phyloP scores from a whole-genome alignment of 1,140 invertebrate species.

The Zaprionus capensis region DNA sequence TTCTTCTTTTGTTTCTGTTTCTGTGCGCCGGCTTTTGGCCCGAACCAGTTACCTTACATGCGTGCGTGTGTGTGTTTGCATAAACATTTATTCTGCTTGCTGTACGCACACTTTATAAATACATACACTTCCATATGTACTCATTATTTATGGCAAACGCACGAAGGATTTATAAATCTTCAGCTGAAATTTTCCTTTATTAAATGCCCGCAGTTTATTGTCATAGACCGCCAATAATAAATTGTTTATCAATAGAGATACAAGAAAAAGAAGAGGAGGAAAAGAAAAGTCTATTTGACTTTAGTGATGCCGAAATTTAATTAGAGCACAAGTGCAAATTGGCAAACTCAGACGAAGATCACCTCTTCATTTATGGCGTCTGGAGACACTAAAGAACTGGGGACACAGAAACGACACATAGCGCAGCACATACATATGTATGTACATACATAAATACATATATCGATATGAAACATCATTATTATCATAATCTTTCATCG shows the following conservation, averaged over 20 bases:
- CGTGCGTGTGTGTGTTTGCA: slow-evolving; percentile 1
- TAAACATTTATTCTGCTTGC: not conserved
- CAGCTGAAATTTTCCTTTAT: slow-evolving; percentile 48
- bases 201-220: slow-evolving; percentile 15
- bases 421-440: not conserved
- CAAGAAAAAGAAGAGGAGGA: slow-evolving; percentile 6
- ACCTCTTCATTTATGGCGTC: slow-evolving; percentile 43
- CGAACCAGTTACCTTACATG: slow-evolving; percentile 6
- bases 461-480: slow-evolving; percentile 21
- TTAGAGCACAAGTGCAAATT: slow-evolving; percentile 73
- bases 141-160: slow-evolving; percentile 26
- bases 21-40: slow-evolving; percentile 18
- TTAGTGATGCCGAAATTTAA: slow-evolving; percentile 60
- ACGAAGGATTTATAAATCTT: slow-evolving; percentile 52
- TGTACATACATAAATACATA: not conserved
- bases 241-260: slow-evolving; percentile 1
- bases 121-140: not conserved
- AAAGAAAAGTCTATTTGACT: slow-evolving; percentile 36
- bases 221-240: slow-evolving; percentile 26
- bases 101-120: not conserved
- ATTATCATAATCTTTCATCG: slow-evolving; percentile 40
- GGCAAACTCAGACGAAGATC: slow-evolving; percentile 50
- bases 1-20: not conserved
- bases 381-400: not conserved
- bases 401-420: not conserved